phyloP scores from a whole-genome alignment of 1,140 invertebrate species.

The Vanessa tameamea region DNA sequence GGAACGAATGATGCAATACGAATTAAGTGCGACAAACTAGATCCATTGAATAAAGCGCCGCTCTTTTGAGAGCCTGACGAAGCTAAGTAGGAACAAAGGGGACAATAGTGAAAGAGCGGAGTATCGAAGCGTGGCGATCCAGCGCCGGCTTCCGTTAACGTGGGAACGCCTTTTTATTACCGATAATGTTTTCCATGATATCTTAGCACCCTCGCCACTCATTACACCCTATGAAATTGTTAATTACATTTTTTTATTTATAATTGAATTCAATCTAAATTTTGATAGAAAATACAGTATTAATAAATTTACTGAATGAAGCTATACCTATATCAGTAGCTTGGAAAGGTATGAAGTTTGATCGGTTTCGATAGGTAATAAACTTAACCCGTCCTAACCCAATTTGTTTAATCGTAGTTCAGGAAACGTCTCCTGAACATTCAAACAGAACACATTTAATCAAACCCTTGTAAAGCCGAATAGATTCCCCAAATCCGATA shows the following conservation, averaged over 20 bases:
- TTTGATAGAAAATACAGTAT: not conserved
- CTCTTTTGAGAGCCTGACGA: slow-evolving; percentile 63
- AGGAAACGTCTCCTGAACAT: slow-evolving; percentile 23
- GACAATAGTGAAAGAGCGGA: slow-evolving; percentile 69
- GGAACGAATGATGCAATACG: slow-evolving; percentile 66
- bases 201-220: slow-evolving; percentile 30
- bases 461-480: slow-evolving; percentile 39
- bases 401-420: slow-evolving; percentile 27
- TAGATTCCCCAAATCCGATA: slow-evolving; percentile 38
- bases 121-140: slow-evolving; percentile 71
- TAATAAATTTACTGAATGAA: not conserved
- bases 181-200: slow-evolving; percentile 51
- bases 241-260: slow-evolving; percentile 16
- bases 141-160: slow-evolving; percentile 66
- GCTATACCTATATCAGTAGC: not conserved
- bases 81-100: slow-evolving; percentile 68
- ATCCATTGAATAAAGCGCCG: slow-evolving; percentile 59
- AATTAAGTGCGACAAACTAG: slow-evolving; percentile 68
- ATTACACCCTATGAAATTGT: slow-evolving; percentile 3
- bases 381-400: slow-evolving; percentile 14
- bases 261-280: no score
- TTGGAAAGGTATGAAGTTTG: not conserved
- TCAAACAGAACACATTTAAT: slow-evolving; percentile 43
- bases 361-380: slow-evolving; percentile 10
- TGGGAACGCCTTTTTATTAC: slow-evolving; percentile 69